These are phyloP conservation scores for Pterocles burchelli DNA, from an alignment of 2,113 vertebrate species.

Conservation along the genomic window DNA sequence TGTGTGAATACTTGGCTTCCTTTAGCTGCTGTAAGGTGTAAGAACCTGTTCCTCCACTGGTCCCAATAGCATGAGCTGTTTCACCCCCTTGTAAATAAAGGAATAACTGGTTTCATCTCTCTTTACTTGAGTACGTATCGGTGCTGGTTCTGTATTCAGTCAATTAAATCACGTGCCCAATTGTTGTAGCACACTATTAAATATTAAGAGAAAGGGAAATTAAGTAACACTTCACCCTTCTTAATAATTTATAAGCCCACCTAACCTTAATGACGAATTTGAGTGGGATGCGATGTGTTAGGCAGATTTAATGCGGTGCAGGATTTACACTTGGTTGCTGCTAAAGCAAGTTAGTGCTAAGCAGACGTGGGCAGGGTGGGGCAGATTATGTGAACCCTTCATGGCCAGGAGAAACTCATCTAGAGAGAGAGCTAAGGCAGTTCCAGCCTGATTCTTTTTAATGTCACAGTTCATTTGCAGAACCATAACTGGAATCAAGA, in stretches of 20 bases:
- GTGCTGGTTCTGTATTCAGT: neutral
- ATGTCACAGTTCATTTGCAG: conserved; percentile 89
- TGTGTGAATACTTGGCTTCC: neutral
- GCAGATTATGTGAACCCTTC: conserved; percentile 67
- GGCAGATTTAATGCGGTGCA: conserved; percentile 55
- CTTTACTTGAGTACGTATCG: neutral
- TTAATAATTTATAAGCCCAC: conserved; percentile 58
- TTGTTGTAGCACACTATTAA: conserved; percentile 50
- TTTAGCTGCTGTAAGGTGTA: neutral
- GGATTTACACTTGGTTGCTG: conserved; percentile 56
- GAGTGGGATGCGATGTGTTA: conserved; percentile 60
- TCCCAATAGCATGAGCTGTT: neutral
- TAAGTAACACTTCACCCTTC: conserved; percentile 61
- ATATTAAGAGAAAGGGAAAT: conserved; percentile 63
- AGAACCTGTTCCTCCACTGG: neutral
- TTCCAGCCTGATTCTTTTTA: conserved; percentile 85
- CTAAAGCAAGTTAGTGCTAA: conserved; percentile 56
- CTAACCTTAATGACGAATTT: conserved; percentile 61
- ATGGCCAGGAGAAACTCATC: conserved; percentile 73
- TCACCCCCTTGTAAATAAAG: neutral
- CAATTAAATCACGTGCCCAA: conserved; percentile 35
- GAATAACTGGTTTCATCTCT: neutral
- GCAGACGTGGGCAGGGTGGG: conserved; percentile 62
- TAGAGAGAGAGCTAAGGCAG: conserved; percentile 73
- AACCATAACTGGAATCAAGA: conserved; percentile 86